Conservation (phyloP, 2,797 vertebrate species). For the Malacoraja senta region DNA sequence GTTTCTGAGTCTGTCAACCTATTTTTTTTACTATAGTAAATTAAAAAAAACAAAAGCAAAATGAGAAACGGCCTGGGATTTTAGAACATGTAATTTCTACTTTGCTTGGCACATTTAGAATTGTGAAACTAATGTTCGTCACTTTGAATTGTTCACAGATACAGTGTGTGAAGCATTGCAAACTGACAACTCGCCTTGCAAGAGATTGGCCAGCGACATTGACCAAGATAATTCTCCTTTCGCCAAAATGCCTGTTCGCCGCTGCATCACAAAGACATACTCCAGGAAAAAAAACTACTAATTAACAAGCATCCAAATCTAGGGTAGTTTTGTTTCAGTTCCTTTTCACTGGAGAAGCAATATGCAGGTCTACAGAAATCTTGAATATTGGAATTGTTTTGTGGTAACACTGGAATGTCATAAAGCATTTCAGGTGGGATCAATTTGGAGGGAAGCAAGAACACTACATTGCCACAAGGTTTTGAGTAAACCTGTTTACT, state of each 20-base stretch:
- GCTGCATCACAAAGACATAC: constrained; percentile 57
- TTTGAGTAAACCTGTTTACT: not conserved
- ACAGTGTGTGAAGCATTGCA: constrained; percentile 45
- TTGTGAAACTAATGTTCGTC: not conserved
- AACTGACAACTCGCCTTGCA: constrained; percentile 49
- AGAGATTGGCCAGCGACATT: not conserved
- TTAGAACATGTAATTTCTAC: not conserved
- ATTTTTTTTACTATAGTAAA: not conserved
- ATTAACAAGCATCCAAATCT: not conserved
- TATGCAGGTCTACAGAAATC: not conserved
- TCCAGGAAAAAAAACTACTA: constrained; percentile 72
- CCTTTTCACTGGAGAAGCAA: not conserved
- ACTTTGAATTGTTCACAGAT: not conserved
- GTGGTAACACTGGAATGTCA: not conserved
- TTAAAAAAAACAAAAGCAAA: too few species aligned
- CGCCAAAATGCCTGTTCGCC: constrained; percentile 47
- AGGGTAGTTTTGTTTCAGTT: not conserved
- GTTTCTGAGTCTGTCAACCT: not conserved
- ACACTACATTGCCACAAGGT: not conserved
- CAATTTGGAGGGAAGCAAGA: not conserved
- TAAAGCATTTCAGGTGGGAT: not conserved
- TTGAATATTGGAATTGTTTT: not conserved
- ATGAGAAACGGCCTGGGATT: not conserved
- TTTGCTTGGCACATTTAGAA: not conserved
- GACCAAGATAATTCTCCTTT: constrained; percentile 63